These are phyloP conservation scores for Orius insidiosus DNA, from an alignment of 1,140 invertebrate genomes.

Conservation along the genomic window DNA sequence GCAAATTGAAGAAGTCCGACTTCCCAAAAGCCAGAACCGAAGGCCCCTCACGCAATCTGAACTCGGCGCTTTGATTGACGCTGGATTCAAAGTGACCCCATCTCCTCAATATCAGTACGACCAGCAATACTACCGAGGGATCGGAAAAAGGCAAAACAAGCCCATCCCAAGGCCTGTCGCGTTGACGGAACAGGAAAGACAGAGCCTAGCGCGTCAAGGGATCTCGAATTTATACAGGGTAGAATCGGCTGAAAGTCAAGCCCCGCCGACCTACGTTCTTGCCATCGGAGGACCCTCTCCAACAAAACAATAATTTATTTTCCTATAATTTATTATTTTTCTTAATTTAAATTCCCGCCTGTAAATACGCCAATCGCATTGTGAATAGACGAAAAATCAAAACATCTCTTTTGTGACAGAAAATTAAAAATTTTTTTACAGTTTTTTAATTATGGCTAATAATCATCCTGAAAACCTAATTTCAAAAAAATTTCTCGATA, in stretches of 20 bases:
- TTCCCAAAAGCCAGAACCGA: background rate
- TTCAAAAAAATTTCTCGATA: too few relatives aligned
- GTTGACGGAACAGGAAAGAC: background rate
- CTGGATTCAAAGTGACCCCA: constrained; percentile 1
- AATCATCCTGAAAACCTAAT: too few relatives aligned
- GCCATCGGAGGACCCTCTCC: background rate
- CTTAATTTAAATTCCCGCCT: too few relatives aligned
- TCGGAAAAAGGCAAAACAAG: constrained; percentile 2
- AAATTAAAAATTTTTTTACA: too few relatives aligned
- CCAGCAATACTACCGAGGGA: background rate
- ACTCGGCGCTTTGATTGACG: background rate
- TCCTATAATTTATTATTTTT: too few relatives aligned
- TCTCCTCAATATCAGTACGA: background rate
- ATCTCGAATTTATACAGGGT: background rate
- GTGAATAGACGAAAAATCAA: too few relatives aligned
- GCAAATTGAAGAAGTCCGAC: background rate
- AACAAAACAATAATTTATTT: too few relatives aligned
- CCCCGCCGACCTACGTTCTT: background rate
- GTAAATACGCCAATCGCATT: too few relatives aligned
- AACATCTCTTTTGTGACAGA: too few relatives aligned
- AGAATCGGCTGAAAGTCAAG: background rate
- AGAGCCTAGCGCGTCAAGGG: background rate
- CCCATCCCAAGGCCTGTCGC: background rate
- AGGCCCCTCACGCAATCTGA: background rate
- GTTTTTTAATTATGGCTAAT: too few relatives aligned